These are phyloP conservation scores for Arbacia lixula DNA, from an alignment of 53 echinoderm and acorn worm species.

Conservation along the genomic window DNA sequence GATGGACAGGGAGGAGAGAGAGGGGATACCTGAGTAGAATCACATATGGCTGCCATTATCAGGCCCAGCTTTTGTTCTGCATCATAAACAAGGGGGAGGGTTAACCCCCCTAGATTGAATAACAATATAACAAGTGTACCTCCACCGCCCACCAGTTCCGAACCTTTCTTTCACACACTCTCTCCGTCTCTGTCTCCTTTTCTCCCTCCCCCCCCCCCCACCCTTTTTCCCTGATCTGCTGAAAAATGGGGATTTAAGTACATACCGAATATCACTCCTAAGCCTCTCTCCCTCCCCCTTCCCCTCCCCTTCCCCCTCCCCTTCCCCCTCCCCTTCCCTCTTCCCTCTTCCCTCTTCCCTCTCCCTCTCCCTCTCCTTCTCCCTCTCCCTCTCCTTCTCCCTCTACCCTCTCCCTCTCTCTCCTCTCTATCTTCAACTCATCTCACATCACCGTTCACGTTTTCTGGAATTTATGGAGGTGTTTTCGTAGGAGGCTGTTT, in stretches of 20 bases:
- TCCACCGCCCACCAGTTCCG: slow-evolving; percentile 5
- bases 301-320: background rate
- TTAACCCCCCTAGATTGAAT: slow-evolving; percentile 21
- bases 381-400: too few species aligned
- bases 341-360: too few species aligned
- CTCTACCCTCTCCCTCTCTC: too few species aligned
- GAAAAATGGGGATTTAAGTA: too few species aligned
- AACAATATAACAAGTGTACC: slow-evolving; percentile 9
- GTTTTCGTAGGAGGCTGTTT: too few species aligned
- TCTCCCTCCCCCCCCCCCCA: background rate
- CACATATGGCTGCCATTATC: slow-evolving; percentile 39
- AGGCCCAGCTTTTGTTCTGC: slow-evolving; percentile 17
- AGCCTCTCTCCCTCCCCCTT: too few species aligned
- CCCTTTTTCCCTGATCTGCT: background rate
- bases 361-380: too few species aligned
- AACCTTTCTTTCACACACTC: background rate
- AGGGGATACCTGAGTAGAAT: background rate
- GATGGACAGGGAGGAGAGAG: background rate
- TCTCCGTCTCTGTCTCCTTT: background rate
- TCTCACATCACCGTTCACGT: background rate
- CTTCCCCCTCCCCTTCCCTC: background rate
- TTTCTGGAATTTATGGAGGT: background rate
- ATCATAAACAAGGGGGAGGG: background rate
- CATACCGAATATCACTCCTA: background rate
- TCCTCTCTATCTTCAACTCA: background rate